Base-by-base conservation (phyloP, 1,140 invertebrate genomes). In the Drosophila leontia region DNA sequence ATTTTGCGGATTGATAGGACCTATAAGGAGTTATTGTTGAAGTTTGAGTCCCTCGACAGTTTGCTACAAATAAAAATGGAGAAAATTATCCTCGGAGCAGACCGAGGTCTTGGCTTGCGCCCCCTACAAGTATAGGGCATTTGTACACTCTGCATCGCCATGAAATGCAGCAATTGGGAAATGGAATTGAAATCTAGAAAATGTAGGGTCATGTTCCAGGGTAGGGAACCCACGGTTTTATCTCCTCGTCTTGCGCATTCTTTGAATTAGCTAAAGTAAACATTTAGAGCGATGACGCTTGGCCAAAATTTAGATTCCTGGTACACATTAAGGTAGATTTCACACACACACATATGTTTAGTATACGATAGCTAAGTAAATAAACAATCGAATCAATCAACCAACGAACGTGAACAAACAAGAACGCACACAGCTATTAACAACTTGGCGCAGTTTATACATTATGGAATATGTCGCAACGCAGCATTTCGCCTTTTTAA, bases 1-100 rank as follows among this genome's bases (percentile, higher is more conserved):
- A 62, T 58, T 86, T 78, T 48, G 63, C 51, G 58, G 44, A 23
- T 69, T 63, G 17, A 58, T 78, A 80, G 84, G 80, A 88, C 84
- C 67, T 88, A 88, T 56, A 69, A 74, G 63, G 84, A 88, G 68
- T 87, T 87, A 87, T 87, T 87, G 83, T 78, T 87, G 83, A 87
- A 87, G 82, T 78, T 87, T 87, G 83, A 87, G 83, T 87, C 83
- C 83, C 83, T 87, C 84, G 83, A 87, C 83, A 86, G 80, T 86
- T 63, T 58, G 82, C 80, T 65, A 65, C 64, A 56, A 77, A 78
- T 71, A 58, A 78, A 72, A 7, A 34, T 29, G 15, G 68, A 59
- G 57, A 45, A 53, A 48, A 37, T 37, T 45, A 69, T 56, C 41
- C 48, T 47, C 70, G 70, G n/a, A 32, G 17, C 55, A 8, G 37